These are phyloP conservation scores for Vollenhovia emeryi DNA, from an alignment of 1,140 invertebrate genomes.

Conservation along the genomic window DNA sequence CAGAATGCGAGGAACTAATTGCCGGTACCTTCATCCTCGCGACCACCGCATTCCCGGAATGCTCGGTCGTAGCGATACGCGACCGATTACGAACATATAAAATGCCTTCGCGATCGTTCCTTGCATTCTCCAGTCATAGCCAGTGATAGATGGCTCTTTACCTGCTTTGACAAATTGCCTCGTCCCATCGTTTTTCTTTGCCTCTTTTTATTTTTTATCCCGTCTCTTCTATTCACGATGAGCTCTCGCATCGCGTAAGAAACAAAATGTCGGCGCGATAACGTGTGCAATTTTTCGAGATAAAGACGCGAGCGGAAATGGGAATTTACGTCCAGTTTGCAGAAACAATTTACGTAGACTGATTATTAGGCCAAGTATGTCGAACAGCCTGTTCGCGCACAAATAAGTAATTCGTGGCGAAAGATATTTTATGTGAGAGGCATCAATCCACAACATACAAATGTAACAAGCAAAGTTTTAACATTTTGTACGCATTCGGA, in stretches of 20 bases:
- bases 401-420: neutral
- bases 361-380: neutral
- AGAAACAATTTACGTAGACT: neutral
- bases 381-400: neutral
- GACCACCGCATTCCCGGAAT: conserved; percentile 69
- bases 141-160: conserved; percentile 56
- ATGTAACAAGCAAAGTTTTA: neutral
- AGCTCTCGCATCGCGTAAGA: neutral
- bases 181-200: neutral
- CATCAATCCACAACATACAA: neutral
- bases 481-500: neutral
- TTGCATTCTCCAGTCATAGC: conserved; percentile 59
- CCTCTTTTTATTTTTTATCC: neutral
- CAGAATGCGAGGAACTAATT: conserved; percentile 68
- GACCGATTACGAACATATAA: conserved; percentile 71
- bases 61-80: conserved; percentile 63
- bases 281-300: neutral
- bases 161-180: conserved; percentile 65
- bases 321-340: neutral
- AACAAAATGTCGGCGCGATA: neutral
- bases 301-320: neutral
- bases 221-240: neutral
- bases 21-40: conserved; percentile 59
- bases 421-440: neutral
- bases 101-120: conserved; percentile 62